A percentile compares a stretch with the other conserved stretches of the same genome.
Evolutionary conservation across 2,797 vertebrate species (phyloP).

Genomic region (Bovichtus variegatus): DNA sequence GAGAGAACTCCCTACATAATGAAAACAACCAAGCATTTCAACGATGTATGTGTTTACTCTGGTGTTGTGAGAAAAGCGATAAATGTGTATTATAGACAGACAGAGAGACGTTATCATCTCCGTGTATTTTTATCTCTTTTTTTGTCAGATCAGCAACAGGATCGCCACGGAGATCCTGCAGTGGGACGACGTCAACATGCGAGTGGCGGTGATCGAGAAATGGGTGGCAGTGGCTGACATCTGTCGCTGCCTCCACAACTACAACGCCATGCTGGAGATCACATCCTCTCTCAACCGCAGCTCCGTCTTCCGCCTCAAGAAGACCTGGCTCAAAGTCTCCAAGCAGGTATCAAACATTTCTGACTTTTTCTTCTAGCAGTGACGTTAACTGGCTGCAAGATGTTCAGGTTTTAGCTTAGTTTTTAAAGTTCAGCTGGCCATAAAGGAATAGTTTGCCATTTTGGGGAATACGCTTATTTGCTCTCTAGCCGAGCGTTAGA

Average conservation of each 20-base stretch:
- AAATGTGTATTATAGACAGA: neutral
- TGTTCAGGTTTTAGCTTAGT: neutral
- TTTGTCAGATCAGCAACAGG: constrained; percentile 92
- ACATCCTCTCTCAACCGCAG: constrained; percentile 97
- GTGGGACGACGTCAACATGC: constrained; percentile 88
- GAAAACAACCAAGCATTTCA: constrained; percentile 98
- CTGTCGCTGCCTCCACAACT: constrained; percentile 97
- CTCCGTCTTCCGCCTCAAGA: constrained; percentile 96
- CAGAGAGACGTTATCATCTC: neutral
- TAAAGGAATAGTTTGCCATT: neutral
- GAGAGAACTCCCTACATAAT: constrained; percentile 96
- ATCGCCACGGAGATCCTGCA: constrained; percentile 95
- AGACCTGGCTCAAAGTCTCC: constrained; percentile 97
- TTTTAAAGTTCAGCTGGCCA: neutral
- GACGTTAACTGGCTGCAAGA: neutral
- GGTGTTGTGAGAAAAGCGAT: neutral
- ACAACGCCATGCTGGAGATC: constrained; percentile 97
- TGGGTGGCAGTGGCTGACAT: constrained; percentile 99
- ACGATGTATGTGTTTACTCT: constrained; percentile 88
- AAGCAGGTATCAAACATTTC: constrained; percentile 89
- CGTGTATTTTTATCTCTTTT: constrained; percentile 4
- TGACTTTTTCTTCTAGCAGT: neutral
- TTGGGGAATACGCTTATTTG: neutral
- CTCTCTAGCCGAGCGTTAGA: neutral
- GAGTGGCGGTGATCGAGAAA: constrained; percentile 93